A percentile compares a stretch with the other conserved stretches of the same genome.
Conservation (phyloP, 1,140 invertebrate genomes). For the Manduca sexta region DNA sequence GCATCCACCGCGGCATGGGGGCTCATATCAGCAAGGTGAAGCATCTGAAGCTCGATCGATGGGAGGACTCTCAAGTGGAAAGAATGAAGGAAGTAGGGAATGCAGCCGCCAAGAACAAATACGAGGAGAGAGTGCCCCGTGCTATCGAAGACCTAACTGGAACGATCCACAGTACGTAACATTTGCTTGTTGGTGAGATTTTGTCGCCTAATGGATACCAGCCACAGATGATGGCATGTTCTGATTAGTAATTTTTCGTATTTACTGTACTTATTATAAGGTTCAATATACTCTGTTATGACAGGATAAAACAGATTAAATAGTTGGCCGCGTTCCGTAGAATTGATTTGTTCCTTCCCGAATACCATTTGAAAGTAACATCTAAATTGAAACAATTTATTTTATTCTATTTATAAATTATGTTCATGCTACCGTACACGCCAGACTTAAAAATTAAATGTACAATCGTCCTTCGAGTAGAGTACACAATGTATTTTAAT, state of each 20-base stretch:
- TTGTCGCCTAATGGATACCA: background rate
- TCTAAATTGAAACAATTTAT: too few species aligned
- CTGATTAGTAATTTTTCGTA: background rate
- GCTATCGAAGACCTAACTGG: slow-evolving; percentile 85
- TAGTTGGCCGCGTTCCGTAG: too few species aligned
- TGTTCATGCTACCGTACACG: too few species aligned
- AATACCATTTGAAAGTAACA: too few species aligned
- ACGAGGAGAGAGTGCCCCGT: slow-evolving; percentile 88
- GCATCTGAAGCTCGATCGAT: slow-evolving; percentile 89
- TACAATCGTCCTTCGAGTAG: too few species aligned
- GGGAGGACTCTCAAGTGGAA: slow-evolving; percentile 87
- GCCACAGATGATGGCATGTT: background rate
- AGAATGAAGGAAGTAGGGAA: slow-evolving; percentile 90
- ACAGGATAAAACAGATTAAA: too few species aligned
- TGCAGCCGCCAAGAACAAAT: slow-evolving; percentile 81
- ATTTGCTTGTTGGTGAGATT: background rate
- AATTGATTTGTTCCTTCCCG: too few species aligned
- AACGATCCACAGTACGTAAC: slow-evolving; percentile 85
- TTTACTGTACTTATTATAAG: background rate
- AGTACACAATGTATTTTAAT: too few species aligned
- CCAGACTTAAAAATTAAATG: too few species aligned
- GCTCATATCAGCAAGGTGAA: slow-evolving; percentile 92
- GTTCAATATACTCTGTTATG: too few species aligned
- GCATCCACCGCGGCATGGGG: slow-evolving; percentile 87
- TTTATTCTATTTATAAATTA: too few species aligned